Percentiles rank a stretch among this genome's conserved stretches.
These are phyloP conservation scores for Rhagonycha lutea DNA, from an alignment of 2,888 invertebrate species.

Conservation along the genomic window DNA sequence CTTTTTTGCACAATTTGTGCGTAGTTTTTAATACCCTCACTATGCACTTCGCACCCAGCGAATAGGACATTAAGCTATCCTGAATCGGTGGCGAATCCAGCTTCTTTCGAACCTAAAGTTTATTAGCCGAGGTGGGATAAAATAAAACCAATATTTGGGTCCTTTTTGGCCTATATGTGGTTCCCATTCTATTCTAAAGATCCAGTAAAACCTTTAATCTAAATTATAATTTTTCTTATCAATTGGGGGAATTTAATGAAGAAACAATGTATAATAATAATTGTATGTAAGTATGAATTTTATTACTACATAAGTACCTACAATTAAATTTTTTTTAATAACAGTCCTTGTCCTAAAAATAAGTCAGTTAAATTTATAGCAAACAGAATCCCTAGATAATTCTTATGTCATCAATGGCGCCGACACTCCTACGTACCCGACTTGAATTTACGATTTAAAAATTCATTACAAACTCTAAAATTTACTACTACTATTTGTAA, in stretches of 20 bases:
- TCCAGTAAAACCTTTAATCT: too few relatives aligned
- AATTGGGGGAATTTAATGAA: background rate
- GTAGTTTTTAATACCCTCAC: too few relatives aligned
- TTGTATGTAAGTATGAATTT: background rate
- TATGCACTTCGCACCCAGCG: too few relatives aligned
- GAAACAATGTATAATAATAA: too few relatives aligned
- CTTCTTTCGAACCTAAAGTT: too few relatives aligned
- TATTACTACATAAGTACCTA: background rate
- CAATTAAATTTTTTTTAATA: background rate
- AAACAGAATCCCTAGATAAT: background rate
- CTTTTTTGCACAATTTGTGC: too few relatives aligned
- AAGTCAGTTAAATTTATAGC: constrained; percentile 6
- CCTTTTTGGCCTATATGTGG: too few relatives aligned
- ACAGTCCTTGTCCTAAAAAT: constrained; percentile 1
- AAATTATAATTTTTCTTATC: background rate
- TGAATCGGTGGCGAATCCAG: too few relatives aligned
- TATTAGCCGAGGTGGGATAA: too few relatives aligned
- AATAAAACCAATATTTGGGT: too few relatives aligned
- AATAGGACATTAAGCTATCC: too few relatives aligned
- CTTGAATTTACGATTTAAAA: background rate
- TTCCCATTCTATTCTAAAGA: too few relatives aligned
- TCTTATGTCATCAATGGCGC: constrained; percentile 16
- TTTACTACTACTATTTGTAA: background rate
- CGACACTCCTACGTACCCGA: constrained; percentile 6
- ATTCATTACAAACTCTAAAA: background rate